Evolutionary conservation across 2,797 vertebrate genomes (phyloP), one percentile per base, ranked within the genome.

Genomic region (Macroramphosus scolopax): DNA sequence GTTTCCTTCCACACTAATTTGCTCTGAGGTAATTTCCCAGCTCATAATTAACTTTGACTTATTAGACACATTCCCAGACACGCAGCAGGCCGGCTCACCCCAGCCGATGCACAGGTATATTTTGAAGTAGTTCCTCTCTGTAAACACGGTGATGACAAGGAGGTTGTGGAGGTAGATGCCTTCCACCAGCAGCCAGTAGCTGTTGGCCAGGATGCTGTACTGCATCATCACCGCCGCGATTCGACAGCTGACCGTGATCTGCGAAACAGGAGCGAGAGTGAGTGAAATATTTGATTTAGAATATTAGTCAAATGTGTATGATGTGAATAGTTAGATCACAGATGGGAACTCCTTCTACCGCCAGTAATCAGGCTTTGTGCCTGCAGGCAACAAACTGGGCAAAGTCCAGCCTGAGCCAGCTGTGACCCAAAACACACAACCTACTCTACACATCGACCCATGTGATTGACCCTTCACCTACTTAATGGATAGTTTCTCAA

Each of bases 151-250:
- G 35, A 91, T 86, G 57, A 92, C 90, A 69, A 98, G 90, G 45
- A 98, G 92, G 77, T 93, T 92, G 73, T 94, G 92, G 63, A 98
- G 89, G 82, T 96, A 94, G 73, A 97, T 86, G 17, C 95, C 96
- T 62, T 98, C 96, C 80, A 95, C 94, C 87, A 97, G 88, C 69
- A 98, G 88, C 96, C 96, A 98, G 88, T 93, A 95, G 82, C 93
- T 95, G 88, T 97, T 98, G 69, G 95, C 93, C 81, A 97, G 89
- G 1, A 95, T 86, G 10, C 93, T 93, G 0, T 98, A 98, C 72
- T 98, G 95, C 94, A 95, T 97, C 88, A 95, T 89, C 58, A 96
- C 92, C 0, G 92, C 71, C 1, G 94, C 95, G 3, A 88, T 81
- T 7, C 93, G 91, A 49, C 96, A 98, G 73, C 92, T 91, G 0